A percentile compares a stretch with the other conserved stretches of the same genome.
These are phyloP conservation scores for Polyploca ridens DNA, from an alignment of 2,888 invertebrate species.

Conservation along the genomic window DNA sequence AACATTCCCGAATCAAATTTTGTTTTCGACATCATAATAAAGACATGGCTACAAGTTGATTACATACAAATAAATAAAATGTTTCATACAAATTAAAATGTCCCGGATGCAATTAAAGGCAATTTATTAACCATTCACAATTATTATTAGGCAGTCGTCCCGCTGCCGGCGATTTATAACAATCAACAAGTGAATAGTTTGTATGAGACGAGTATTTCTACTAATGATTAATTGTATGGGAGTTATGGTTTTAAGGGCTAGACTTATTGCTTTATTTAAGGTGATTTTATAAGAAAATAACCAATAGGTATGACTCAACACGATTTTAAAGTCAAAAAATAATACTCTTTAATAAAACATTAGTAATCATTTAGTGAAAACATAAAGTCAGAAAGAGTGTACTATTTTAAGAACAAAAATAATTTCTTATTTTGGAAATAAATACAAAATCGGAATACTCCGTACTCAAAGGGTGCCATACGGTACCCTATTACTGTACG, in stretches of 20 bases:
- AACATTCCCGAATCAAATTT: background rate
- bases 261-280: background rate
- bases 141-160: conserved; percentile 26
- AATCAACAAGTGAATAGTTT: conserved; percentile 35
- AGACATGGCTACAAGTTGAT: background rate
- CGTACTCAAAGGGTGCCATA: too few relatives aligned
- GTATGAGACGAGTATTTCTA: conserved; percentile 21
- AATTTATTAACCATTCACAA: conserved; percentile 37
- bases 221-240: conserved; percentile 15
- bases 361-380: too few relatives aligned
- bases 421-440: too few relatives aligned
- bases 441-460: too few relatives aligned
- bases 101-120: conserved; percentile 32
- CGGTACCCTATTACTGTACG: too few relatives aligned
- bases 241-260: conserved; percentile 2
- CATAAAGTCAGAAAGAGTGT: too few relatives aligned
- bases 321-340: too few relatives aligned
- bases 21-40: background rate
- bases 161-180: conserved; percentile 30
- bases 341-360: too few relatives aligned
- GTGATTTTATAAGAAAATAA: too few relatives aligned
- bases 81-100: conserved; percentile 29
- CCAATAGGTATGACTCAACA: too few relatives aligned
- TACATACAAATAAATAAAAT: conserved; percentile 12
- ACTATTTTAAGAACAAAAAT: too few relatives aligned